Evolutionary conservation across 2,888 invertebrate genomes (phyloP).

Genomic region (Stenodera caucasica): DNA sequence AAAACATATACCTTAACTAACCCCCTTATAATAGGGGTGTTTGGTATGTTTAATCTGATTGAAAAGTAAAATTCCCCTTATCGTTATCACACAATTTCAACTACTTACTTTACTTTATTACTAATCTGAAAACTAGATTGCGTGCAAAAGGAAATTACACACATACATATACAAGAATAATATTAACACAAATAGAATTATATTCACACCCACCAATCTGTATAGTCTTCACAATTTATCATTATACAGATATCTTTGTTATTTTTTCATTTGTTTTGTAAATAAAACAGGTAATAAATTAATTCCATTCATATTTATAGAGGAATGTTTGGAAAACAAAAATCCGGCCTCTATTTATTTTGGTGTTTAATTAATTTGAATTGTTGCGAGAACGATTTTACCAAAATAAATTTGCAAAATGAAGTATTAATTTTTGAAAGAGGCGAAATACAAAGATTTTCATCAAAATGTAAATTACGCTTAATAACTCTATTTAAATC

Average conservation of each 20-base stretch:
- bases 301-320: not conserved
- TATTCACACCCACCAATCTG: slow-evolving; percentile 22
- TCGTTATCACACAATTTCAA: slow-evolving; percentile 18
- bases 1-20: not conserved
- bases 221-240: not conserved
- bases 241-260: not conserved
- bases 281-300: not conserved
- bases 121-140: not conserved
- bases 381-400: not conserved
- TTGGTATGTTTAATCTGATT: slow-evolving; percentile 18
- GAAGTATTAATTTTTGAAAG: not conserved
- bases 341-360: not conserved
- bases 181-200: slow-evolving; percentile 19
- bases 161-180: slow-evolving; percentile 17
- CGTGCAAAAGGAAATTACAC: slow-evolving; percentile 7
- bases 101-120: slow-evolving; percentile 5
- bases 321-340: not conserved
- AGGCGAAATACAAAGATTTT: not conserved
- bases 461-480: slow-evolving; percentile 1
- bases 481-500: slow-evolving; percentile 7
- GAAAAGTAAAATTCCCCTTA: slow-evolving; percentile 24
- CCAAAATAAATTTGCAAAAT: not conserved
- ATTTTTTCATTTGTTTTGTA: not conserved
- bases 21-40: not conserved
- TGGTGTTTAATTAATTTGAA: not conserved